Evolutionary conservation across 2,113 vertebrate species (phyloP).

Genomic region (Lophotis ruficrista): DNA sequence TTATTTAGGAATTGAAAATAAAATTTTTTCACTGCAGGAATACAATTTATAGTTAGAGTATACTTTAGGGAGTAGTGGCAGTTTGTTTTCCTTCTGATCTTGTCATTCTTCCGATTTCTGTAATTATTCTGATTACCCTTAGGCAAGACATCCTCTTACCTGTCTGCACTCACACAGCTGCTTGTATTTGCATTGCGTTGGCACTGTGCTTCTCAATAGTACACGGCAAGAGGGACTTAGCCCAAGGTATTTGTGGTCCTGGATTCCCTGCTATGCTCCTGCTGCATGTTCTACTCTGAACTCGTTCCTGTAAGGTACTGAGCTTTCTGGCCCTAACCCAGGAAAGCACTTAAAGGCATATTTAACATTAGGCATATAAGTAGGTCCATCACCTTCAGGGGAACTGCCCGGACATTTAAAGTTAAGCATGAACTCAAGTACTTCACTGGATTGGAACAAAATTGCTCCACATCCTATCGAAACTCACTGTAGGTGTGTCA

Average conservation of each 20-base stretch:
- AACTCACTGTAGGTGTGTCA: background rate
- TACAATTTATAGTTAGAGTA: background rate
- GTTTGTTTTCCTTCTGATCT: background rate
- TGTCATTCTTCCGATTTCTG: background rate
- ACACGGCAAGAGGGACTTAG: background rate
- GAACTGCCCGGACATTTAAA: background rate
- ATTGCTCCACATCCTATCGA: background rate
- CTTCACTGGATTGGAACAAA: conserved; percentile 11
- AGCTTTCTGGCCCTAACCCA: conserved; percentile 33
- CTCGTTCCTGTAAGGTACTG: background rate
- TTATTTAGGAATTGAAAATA: background rate
- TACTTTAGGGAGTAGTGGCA: background rate
- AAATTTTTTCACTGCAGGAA: background rate
- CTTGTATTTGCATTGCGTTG: background rate
- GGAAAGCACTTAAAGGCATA: conserved; percentile 34
- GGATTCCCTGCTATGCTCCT: background rate
- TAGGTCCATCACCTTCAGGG: background rate
- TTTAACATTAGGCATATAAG: background rate
- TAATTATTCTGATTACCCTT: background rate
- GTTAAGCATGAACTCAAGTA: background rate
- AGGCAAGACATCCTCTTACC: background rate
- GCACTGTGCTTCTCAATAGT: background rate
- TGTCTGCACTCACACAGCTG: background rate
- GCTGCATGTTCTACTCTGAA: background rate
- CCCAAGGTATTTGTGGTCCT: background rate